Base-by-base conservation (phyloP, 1,140 invertebrate species). In the Drosophila suzukii region DNA sequence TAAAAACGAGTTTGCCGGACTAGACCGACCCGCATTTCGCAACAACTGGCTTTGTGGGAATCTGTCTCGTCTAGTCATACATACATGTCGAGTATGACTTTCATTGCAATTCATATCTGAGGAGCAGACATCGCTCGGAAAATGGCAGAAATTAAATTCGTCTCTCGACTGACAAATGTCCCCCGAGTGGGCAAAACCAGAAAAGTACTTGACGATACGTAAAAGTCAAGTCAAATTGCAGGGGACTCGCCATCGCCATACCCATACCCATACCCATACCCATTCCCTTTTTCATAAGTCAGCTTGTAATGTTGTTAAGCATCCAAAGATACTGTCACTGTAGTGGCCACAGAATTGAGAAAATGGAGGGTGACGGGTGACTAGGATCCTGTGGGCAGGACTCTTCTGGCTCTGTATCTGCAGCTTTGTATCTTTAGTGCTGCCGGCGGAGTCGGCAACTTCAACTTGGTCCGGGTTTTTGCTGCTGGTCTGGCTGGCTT, bases 131-230 rank as follows among this genome's bases (percentile, higher is more conserved):
- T 88, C 62, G 75, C 77, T 63, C 67, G 78, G 59, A 76, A 81
- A 79, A 72, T 76, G 55, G 82, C 73, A 81, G 85, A 91, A 89
- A 91, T 91, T 91, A 91, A 91, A 91, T 91, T 91, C 89, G 90
- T 90, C 90, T 91, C 85, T 86, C 88, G 82, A 91, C 90, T 91
- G 81, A 91, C 83, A 91, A 91, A 91, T 91, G 90, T 91, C 90
- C 82, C 90, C 82, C 82, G 89, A 91, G 84, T 81, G 90, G 81
- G 73, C 66, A 78, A 83, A 89, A 90, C 78, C 83, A 91, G 82
- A 91, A 91, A 86, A 85, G 81, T 91, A 90, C 88, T 90, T 90
- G 88, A 90, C 88, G 88, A 90, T 90, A 90, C 86, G 79, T 88
- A 90, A 90, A 90, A 90, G 88, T 90, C 88, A 90, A 90, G 86